Conservation (phyloP, 1,140 invertebrate genomes). For the Papilio glaucus region DNA sequence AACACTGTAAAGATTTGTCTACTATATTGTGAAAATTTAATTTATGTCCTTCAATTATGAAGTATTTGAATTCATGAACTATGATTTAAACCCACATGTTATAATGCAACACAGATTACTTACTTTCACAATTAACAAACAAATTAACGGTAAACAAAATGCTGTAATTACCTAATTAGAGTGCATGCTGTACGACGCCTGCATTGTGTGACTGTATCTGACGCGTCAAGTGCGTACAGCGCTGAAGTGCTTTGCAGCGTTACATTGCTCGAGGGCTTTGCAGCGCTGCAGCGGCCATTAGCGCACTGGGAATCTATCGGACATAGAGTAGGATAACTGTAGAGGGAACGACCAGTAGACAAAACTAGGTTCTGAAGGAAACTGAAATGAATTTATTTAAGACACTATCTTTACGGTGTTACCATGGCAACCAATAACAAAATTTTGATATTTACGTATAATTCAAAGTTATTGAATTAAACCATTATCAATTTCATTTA, state of each 20-base stretch:
- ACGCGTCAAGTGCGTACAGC: conserved; percentile 7
- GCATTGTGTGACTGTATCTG: background rate
- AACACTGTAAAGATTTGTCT: too few relatives aligned
- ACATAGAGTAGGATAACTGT: background rate
- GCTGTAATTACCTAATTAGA: conserved; percentile 9
- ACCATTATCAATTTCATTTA: too few relatives aligned
- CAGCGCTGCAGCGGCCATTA: background rate
- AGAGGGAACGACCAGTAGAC: background rate
- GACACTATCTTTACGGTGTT: too few relatives aligned
- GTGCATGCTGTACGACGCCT: background rate
- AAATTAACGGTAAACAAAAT: background rate
- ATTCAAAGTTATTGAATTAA: too few relatives aligned
- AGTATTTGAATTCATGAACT: too few relatives aligned
- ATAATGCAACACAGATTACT: background rate
- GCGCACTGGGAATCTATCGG: background rate
- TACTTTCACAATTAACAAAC: background rate
- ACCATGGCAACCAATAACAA: too few relatives aligned
- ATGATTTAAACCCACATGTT: too few relatives aligned
- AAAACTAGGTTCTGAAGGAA: too few relatives aligned
- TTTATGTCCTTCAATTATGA: too few relatives aligned
- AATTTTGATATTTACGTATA: too few relatives aligned
- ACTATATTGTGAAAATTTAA: too few relatives aligned
- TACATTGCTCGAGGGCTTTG: background rate
- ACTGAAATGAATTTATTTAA: too few relatives aligned
- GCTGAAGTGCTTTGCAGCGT: background rate